Base-by-base conservation (phyloP, 2,797 vertebrate genomes). In the Echeneis naucrates region DNA sequence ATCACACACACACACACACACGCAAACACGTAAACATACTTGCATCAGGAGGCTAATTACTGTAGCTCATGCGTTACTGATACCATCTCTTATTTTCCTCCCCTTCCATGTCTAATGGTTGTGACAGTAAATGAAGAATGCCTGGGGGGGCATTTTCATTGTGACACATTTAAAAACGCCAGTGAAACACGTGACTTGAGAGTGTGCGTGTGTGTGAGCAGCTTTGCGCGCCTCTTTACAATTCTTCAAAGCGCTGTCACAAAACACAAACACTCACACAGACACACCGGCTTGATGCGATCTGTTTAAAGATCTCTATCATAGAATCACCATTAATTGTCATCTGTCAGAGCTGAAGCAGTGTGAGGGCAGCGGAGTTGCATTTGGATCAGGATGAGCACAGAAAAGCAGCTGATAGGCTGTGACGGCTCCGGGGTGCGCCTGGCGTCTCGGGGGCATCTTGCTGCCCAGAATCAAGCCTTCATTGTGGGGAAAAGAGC, bases 71-170 rank as follows among this genome's bases (percentile, higher is more conserved):
- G 92, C 86, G 88, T 92, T 90, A 92, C 91, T 92, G 91, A 92
- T 93, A 92, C 77, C 86, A 91, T 92, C 90, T 93, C 89, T 91
- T 92, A 89, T 89, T 91, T 89, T 88, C 75, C 87, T 88, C 70
- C 76, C 77, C 81, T 80, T 91, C 89, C 91, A 91, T 90, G 90
- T 91, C 92, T 92, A 93, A 93, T 94, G 92, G 90, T 92, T 92
- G 83, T 92, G 92, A 93, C 93, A 94, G 91, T 92, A 93, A 92
- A 93, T 93, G 89, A 90, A 92, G 89, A 89, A 88, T 86, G 92
- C 90, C 90, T 87, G 78, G 83, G 81, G 84, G 88, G 79, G 80
- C 83, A 79, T 90, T 91, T 92, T 88, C 83, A 87, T 86, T 90
- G 88, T 92, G 91, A 92, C 91, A 92, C 87, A 84, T 91, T 92